phyloP scores from a whole-genome alignment of 2,888 invertebrate species.

The Meiosimyza decipiens region DNA sequence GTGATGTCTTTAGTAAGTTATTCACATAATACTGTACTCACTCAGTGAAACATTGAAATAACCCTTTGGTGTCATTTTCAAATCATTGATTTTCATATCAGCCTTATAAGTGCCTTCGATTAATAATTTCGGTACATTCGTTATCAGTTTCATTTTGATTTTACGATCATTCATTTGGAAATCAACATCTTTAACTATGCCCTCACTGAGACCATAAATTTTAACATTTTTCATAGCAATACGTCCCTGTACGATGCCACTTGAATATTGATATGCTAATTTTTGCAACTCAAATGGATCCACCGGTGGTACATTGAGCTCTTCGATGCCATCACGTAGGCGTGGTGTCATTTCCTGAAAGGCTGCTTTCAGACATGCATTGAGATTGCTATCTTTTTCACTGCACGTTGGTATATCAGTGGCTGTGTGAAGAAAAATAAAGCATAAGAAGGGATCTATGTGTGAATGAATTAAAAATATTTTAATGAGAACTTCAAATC shows the following conservation, averaged over 20 bases:
- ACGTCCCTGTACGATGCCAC: constrained; percentile 57
- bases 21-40: constrained; percentile 63
- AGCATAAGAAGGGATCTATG: too few species aligned
- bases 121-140: constrained; percentile 70
- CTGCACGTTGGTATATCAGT: constrained; percentile 70
- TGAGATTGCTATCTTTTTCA: constrained; percentile 70
- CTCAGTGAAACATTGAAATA: constrained; percentile 72
- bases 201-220: constrained; percentile 70
- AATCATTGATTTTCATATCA: constrained; percentile 72
- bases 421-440: too few species aligned
- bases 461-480: too few species aligned
- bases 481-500: too few species aligned
- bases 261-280: constrained; percentile 57
- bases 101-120: constrained; percentile 73
- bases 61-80: constrained; percentile 73
- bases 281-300: constrained; percentile 62
- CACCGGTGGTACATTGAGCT: constrained; percentile 61
- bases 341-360: constrained; percentile 68
- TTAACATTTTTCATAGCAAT: constrained; percentile 68
- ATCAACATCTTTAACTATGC: constrained; percentile 71
- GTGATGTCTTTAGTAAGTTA: too few species aligned
- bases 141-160: constrained; percentile 69
- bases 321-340: constrained; percentile 60
- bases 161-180: constrained; percentile 55
- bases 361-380: constrained; percentile 71